Evolutionary conservation across 2,888 invertebrate genomes (phyloP).

Genomic region (Norana najaformis): DNA sequence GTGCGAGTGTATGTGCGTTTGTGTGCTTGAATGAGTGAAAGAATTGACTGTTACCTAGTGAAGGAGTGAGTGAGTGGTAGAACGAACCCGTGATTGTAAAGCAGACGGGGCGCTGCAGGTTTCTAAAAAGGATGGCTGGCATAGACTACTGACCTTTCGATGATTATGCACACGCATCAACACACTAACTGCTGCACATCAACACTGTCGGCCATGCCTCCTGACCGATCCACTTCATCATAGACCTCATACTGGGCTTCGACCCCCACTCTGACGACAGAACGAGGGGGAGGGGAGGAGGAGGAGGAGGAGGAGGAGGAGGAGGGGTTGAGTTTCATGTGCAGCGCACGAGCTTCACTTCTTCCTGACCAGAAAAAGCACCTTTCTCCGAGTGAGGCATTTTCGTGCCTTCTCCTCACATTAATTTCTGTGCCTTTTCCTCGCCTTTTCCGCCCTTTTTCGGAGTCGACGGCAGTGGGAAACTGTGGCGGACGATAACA

Average conservation of each 20-base stretch:
- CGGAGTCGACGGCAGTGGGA: neutral
- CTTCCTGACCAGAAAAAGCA: neutral
- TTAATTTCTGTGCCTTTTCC: neutral
- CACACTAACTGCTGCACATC: neutral
- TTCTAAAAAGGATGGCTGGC: neutral
- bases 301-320: neutral
- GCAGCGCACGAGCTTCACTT: no score
- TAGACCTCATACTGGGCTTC: neutral
- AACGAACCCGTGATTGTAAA: no score
- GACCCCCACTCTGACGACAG: neutral
- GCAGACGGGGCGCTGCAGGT: neutral
- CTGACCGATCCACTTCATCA: neutral
- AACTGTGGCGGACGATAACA: neutral
- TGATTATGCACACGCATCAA: neutral
- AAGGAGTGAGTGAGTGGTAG: no score
- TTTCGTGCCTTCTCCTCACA: neutral
- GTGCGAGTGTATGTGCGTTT: no score
- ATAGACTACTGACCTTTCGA: neutral
- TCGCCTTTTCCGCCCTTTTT: neutral
- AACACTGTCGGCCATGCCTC: neutral
- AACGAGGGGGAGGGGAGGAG: neutral
- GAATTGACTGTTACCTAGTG: no score
- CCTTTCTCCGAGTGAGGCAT: neutral
- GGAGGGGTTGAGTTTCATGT: neutral
- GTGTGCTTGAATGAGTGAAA: no score